Base-by-base conservation (phyloP, 2,888 invertebrate genomes). In the Dicyrtoma fusca region DNA sequence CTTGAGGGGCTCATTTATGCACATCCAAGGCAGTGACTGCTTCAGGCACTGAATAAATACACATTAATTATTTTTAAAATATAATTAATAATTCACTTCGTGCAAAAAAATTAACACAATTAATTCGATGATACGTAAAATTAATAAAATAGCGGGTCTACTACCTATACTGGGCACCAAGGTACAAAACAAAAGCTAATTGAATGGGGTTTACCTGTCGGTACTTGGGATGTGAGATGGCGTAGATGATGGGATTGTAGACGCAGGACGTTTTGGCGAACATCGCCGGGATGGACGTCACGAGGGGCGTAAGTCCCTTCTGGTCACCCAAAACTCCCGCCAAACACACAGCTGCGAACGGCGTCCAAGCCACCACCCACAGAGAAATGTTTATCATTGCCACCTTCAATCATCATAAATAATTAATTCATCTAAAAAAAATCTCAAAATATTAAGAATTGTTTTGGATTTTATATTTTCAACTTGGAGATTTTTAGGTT, bases 281-380 rank as follows among this genome's bases (percentile, higher is more conserved):
- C 80, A 95, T 88, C 45, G 95, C 92, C 68, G 92, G 92, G 92
- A 93, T 92, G 84, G 94, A 92, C 70, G 92, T 92, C 78, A 89
- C 89, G 78, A 94, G 85, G 17, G 94, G 94, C 78, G 88, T 91
- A 81, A 94, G 89, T 61, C 88, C 89, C 55, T 87, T 86, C 72
- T 88, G 87, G 81, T 91, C 89, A 82, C 93, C 92, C 71, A 93
- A 89, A 49, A 77, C 68, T 55, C 94, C 94, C 75, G 90, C 86
- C 82, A 87, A 90, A 84, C 94, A 93, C 82, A 94, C 91, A 69
- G 93, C 88, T 78, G 92, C 85, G 82, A 94, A 95, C 10, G 94
- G 94, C 25, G 93, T 92, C 95, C 95, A 96, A 62, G 94, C 94
- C 87, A 93, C 88, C 86, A 95, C 91, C 92, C 94, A 96, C 79